Evolutionary conservation across 35 echinoderm and acorn worm species (phyloP).

Genomic region (Ophioderma brevispina): DNA sequence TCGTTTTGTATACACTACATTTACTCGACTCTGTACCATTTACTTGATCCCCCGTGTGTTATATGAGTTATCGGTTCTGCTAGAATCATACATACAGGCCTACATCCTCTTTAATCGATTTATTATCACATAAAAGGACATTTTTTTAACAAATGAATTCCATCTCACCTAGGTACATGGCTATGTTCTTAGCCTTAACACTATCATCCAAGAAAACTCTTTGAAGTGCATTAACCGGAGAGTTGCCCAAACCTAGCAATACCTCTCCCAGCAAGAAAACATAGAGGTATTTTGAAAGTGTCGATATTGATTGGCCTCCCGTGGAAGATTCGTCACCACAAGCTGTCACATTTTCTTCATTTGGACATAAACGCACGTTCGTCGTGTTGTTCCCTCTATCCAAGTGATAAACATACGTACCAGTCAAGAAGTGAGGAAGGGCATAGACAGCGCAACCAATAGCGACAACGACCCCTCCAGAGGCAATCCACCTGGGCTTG

Average conservation of each 20-base stretch:
- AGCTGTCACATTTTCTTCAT: neutral
- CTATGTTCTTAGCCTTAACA: constrained; percentile 45
- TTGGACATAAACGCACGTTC: neutral
- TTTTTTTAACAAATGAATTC: no score
- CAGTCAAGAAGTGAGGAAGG: constrained; percentile 72
- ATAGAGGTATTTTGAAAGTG: constrained; percentile 58
- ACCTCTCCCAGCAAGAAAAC: constrained; percentile 73
- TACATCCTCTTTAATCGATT: no score
- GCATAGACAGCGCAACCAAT: constrained; percentile 62
- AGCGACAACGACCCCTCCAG: constrained; percentile 40
- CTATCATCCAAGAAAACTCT: constrained; percentile 82
- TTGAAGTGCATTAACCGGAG: constrained; percentile 75
- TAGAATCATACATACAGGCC: no score
- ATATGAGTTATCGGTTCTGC: no score
- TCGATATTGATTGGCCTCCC: neutral
- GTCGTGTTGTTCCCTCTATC: neutral
- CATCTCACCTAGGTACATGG: constrained; percentile 73
- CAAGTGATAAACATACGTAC: constrained; percentile 25
- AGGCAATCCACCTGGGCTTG: constrained; percentile 70
- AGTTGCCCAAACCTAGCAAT: constrained; percentile 48
- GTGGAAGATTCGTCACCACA: neutral
- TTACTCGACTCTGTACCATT: no score
- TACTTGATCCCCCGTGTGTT: no score
- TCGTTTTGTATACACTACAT: no score
- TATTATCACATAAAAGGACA: no score